Conservation (phyloP, 2,888 invertebrate species). For the Luperina nickerlii region DNA sequence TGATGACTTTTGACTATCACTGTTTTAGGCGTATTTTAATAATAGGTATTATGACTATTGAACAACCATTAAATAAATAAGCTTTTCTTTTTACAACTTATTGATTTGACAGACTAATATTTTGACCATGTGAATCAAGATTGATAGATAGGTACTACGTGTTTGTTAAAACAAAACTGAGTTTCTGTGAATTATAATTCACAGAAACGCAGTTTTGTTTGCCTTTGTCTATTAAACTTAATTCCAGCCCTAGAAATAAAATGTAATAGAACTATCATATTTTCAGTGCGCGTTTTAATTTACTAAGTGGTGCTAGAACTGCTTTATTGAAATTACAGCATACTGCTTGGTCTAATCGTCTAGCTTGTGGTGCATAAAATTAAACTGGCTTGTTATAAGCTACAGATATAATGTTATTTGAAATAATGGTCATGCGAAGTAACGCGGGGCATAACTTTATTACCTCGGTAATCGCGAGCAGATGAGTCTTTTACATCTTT, state of each 20-base stretch:
- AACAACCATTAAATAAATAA: neutral
- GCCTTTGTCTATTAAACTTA: neutral
- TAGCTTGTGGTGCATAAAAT: conserved; percentile 53
- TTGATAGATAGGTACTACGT: neutral
- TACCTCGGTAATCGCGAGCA: neutral
- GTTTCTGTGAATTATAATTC: neutral
- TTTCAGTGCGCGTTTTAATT: conserved; percentile 11
- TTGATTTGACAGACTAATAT: neutral
- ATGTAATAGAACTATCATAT: neutral
- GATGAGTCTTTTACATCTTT: conserved; percentile 2
- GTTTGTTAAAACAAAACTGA: neutral
- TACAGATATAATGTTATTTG: conserved; percentile 18
- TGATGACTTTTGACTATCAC: neutral
- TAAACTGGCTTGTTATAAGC: conserved; percentile 34
- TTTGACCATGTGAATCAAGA: neutral
- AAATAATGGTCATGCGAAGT: conserved; percentile 26
- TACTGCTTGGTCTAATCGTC: conserved; percentile 34
- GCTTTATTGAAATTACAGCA: conserved; percentile 41
- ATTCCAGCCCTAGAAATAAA: neutral
- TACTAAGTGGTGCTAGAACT: conserved; percentile 8
- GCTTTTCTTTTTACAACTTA: neutral
- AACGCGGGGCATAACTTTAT: conserved; percentile 6
- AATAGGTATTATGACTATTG: neutral
- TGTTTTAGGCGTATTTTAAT: neutral
- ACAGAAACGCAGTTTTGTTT: too few species aligned